These are phyloP conservation scores for Drosophila littoralis DNA, from an alignment of 1,140 invertebrate species.

Conservation along the genomic window DNA sequence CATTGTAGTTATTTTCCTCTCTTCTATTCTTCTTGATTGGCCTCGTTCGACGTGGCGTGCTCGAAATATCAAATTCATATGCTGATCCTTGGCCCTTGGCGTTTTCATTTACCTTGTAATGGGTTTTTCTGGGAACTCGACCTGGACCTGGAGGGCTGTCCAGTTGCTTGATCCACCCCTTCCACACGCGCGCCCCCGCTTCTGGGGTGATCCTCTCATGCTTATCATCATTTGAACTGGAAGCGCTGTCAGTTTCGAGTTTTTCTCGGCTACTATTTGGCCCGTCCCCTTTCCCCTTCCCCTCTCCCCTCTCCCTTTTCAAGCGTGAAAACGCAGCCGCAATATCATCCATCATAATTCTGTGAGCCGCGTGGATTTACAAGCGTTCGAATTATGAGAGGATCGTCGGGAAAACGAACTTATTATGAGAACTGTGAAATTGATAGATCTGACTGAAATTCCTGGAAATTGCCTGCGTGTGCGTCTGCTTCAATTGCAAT, in stretches of 20 bases:
- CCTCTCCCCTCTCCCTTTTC: slow-evolving; percentile 1
- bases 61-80: slow-evolving; percentile 58
- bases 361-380: slow-evolving; percentile 75
- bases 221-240: slow-evolving; percentile 41
- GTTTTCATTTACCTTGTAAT: slow-evolving; percentile 54
- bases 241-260: slow-evolving; percentile 65
- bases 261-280: slow-evolving; percentile 50
- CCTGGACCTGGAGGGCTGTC: slow-evolving; percentile 16
- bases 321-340: slow-evolving; percentile 72
- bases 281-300: neutral
- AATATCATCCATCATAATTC: slow-evolving; percentile 80
- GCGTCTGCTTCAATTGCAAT: slow-evolving; percentile 8
- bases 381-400: slow-evolving; percentile 73
- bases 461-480: slow-evolving; percentile 32
- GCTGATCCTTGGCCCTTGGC: slow-evolving; percentile 56
- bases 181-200: slow-evolving; percentile 49
- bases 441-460: slow-evolving; percentile 52
- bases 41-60: slow-evolving; percentile 56
- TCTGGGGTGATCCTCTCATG: slow-evolving; percentile 21
- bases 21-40: slow-evolving; percentile 49
- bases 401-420: slow-evolving; percentile 52
- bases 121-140: slow-evolving; percentile 66
- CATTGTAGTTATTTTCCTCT: slow-evolving; percentile 46
- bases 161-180: slow-evolving; percentile 58
- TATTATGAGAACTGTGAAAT: slow-evolving; percentile 66